A percentile compares a stretch with the other conserved stretches of the same genome.
These are phyloP conservation scores for Xyrichtys novacula DNA, from an alignment of 2,797 vertebrate species.

Conservation along the genomic window DNA sequence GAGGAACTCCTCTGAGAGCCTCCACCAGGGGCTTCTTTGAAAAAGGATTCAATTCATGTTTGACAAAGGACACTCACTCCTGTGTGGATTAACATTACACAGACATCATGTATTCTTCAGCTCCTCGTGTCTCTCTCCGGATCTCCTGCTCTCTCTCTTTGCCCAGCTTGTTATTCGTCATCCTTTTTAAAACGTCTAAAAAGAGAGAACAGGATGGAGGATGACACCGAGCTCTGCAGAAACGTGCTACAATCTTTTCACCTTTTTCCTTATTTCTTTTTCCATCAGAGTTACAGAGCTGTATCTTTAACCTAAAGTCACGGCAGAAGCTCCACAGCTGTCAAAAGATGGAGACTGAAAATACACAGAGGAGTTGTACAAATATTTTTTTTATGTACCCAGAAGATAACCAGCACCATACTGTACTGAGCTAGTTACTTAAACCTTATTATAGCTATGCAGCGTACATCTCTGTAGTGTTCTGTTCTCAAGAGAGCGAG, in stretches of 20 bases:
- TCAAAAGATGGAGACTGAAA: background rate
- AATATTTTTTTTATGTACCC: conserved; percentile 12
- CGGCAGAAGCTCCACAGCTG: background rate
- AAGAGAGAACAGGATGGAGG: conserved; percentile 1
- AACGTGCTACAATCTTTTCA: background rate
- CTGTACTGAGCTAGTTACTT: background rate
- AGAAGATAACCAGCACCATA: background rate
- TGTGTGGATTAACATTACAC: conserved; percentile 27
- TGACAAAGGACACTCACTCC: conserved; percentile 39
- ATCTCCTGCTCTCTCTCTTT: conserved; percentile 9
- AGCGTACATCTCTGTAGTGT: conserved; percentile 1
- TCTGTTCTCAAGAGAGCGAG: conserved; percentile 3
- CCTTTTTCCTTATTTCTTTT: conserved; percentile 1
- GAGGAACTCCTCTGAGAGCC: conserved; percentile 28
- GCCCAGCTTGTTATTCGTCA: background rate
- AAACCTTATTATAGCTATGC: background rate
- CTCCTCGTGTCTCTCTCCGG: conserved; percentile 15
- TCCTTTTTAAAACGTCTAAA: background rate
- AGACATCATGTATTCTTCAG: conserved; percentile 20
- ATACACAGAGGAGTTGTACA: background rate
- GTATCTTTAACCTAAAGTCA: conserved; percentile 19
- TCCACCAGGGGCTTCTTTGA: conserved; percentile 33
- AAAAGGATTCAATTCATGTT: conserved; percentile 47
- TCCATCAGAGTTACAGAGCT: background rate
- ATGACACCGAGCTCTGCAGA: background rate